Base-by-base conservation (phyloP, 1,140 invertebrate genomes). In the Phymastichus coffea region DNA sequence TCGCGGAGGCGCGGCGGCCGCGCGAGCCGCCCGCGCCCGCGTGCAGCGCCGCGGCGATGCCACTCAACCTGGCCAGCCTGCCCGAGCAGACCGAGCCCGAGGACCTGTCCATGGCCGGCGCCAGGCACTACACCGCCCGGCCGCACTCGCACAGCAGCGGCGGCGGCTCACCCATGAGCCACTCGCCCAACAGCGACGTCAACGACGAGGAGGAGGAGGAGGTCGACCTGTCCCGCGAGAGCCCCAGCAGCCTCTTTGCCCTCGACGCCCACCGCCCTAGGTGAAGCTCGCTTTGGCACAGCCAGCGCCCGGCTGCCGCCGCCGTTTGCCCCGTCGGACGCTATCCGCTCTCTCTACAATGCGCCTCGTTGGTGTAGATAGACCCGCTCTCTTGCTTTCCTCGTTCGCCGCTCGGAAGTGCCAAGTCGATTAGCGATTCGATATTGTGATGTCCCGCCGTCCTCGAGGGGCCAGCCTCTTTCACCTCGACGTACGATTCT, bases 21-120 rank as follows among this genome's bases (percentile, higher is more conserved):
- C 67, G 68, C 66, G 71, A n/a, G 48, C 65, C 70, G 14, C 80
- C 66, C 63, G 78, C 70, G 58, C 56, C 69, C 41, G 76, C 73
- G 23, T 49, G 47, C 15, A 75, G 81, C 49, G 80, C 81, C 54
- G 15, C 58, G 4, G 14, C 68, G n/a, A 66, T 69, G 23, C 72
- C 72, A 2, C 43, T 80, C 15, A 75, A 80, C 47, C 63, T 79
- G 3, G 70, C 71, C 19, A 60, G 66, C 40, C 67, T 87, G 4
- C 90, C 90, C 0, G 91, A 92, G 73, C 92, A 95, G 76, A 94
- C 91, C 0, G 92, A 94, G 73, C 93, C 93, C 0, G 92, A 95
- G 73, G 92, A 95, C 72, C 78, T 94, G 19, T 89, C 87, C 7
- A 87, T 90, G 83, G 67, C 76, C 55, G 67, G 67, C 0, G 66